Evolutionary conservation across 2,113 vertebrate genomes (phyloP), one percentile per base, ranked within the genome.

Genomic region (Merops nubicus): DNA sequence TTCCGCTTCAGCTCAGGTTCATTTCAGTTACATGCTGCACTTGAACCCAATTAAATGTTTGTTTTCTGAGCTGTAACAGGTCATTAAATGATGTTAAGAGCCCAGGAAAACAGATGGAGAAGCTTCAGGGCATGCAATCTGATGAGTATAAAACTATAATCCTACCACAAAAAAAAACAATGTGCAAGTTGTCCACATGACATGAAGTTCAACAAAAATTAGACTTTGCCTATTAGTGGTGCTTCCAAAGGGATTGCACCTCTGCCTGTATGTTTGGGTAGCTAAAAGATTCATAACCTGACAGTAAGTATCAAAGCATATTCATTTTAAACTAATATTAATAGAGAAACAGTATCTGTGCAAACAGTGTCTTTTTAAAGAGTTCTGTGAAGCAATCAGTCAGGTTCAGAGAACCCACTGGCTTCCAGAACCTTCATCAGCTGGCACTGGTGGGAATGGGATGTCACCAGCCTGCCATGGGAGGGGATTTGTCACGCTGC

Each of bases 81-180:
- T 96, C 70, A 91, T 96, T 73, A 94, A 88, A 91, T 73, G 51
- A 88, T 93, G 54, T 74, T 97, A 95, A 95, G 63, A 93, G 85
- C 82, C 21, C 76, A 89, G 77, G 34, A 93, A 87, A 95, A 91
- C 91, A 97, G 95, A 94, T 81, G 95, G 83, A 80, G 84, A 57
- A 48, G 51, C 85, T 93, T 80, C 80, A 91, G 88, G 73, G 77
- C 53, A 88, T 53, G 63, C 38, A 56, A 82, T 82, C 73, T 88
- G 54, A 91, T 50, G 19, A 96, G 77, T 82, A 96, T 78, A 65
- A 75, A 93, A 73, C 59, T 86, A 79, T 33, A 94, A 95, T 38
- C 56, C 36, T 63, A 42, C 28, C 63, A 81, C n/a, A 86, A 50
- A 62, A 50, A 62, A 95, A 56, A 88, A 77, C 22, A 73, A 75